Evolutionary conservation across 2,113 vertebrate species (phyloP), one percentile per base, ranked within the genome.

Genomic region (Eulemur rufifrons): DNA sequence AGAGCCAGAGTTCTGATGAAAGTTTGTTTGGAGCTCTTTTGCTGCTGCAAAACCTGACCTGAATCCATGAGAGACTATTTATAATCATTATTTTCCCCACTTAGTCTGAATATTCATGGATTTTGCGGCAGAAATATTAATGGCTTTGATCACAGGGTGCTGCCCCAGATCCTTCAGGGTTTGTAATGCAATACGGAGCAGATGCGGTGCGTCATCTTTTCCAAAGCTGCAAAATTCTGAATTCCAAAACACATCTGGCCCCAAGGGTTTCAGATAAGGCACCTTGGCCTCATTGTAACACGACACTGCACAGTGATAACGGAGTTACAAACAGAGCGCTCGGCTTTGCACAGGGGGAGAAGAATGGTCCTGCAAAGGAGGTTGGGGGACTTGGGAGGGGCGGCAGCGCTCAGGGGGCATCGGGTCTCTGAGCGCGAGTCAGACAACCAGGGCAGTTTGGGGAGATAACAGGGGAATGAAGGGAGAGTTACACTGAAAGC

Each of bases 231-330:
- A 0, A 12, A 37, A 34, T 25, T 76, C 56, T 71, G 74, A 69
- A 64, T 90, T 84, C 34, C 15, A n/a, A 82, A 82, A 32, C 59
- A 23, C 71, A 4, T 1, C 10, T 64, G 80, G 25, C 74, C 64
- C 85, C 59, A 0, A 27, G 74, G 14, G 59, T 17, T 52, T 8
- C 56, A 8, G 71, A 27, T 8, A 14, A 59, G 78, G 45, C 21
- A 3, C 1, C 1, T 9, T 14, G 84, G 18, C 54, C 78, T 61
- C 2, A 2, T 0, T 68, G 78, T 21, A 5, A 27, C 3, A 6
- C 2, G 47, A 25, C 39, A 2, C 0, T 0, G 0, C 0, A 1
- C 1, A 2, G 61, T 10, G n/a, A 0, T 14, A 12, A 20, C 0
- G 34, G 54, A 13, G 77, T 29, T 42, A 18, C 4, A 54, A 39